A percentile compares a stretch with the other conserved stretches of the same genome.
phyloP scores from a whole-genome alignment of 2,113 vertebrate species.

The Dascyllus trimaculatus region DNA sequence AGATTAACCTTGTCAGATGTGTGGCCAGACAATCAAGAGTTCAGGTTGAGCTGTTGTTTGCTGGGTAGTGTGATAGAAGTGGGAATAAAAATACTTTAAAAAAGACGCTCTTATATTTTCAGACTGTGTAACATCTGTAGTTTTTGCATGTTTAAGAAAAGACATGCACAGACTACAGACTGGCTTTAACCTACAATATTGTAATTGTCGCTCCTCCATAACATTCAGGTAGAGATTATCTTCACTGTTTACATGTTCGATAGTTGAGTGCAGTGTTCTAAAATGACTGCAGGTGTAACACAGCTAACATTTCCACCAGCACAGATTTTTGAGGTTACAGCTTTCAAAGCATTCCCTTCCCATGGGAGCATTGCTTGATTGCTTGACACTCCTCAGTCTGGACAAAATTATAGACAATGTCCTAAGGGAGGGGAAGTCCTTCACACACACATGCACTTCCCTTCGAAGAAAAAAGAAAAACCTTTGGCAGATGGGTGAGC shows the following conservation, averaged over 20 bases:
- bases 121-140: too few species aligned
- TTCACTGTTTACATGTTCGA: not conserved
- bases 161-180: too few species aligned
- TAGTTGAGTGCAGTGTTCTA: not conserved
- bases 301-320: conserved; percentile 10
- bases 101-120: too few species aligned
- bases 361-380: conserved; percentile 24
- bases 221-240: too few species aligned
- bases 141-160: too few species aligned
- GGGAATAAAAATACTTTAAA: too few species aligned
- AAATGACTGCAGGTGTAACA: not conserved
- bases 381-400: conserved; percentile 43
- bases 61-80: too few species aligned
- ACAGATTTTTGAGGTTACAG: conserved; percentile 5
- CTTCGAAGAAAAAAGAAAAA: not conserved
- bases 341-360: conserved; percentile 20
- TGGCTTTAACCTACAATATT: too few species aligned
- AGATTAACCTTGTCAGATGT: too few species aligned
- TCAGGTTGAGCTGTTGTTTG: too few species aligned
- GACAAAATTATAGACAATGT: conserved; percentile 40
- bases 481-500: conserved; percentile 18
- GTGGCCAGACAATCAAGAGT: too few species aligned
- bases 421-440: conserved; percentile 50
- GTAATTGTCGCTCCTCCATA: too few species aligned
- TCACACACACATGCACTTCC: conserved; percentile 39